Percentiles rank a stretch among this genome's conserved stretches.
phyloP scores from a whole-genome alignment of 2,113 vertebrate species.

The Neogobius melanostomus region DNA sequence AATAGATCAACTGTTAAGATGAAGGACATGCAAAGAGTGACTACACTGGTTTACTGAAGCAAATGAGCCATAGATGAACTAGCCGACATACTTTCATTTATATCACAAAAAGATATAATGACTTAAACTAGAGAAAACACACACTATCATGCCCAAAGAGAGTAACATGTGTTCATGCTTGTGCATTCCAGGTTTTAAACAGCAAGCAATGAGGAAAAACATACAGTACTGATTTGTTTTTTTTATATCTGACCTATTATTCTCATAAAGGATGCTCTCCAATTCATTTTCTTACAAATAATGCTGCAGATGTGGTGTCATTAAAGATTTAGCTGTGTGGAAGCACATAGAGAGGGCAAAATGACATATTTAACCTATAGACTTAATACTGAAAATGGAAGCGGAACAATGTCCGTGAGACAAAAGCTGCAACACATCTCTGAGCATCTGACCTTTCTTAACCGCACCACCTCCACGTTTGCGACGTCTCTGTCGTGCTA shows the following conservation, averaged over 20 bases:
- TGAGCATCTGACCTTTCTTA: conserved; percentile 91
- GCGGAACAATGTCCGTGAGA: conserved; percentile 31
- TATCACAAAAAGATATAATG: conserved; percentile 27
- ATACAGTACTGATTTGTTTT: background rate
- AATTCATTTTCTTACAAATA: conserved; percentile 9
- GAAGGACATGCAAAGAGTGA: conserved; percentile 48
- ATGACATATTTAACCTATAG: conserved; percentile 45
- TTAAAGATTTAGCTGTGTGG: conserved; percentile 38
- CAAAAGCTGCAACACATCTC: conserved; percentile 25
- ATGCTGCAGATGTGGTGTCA: conserved; percentile 23
- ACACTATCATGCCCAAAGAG: conserved; percentile 42
- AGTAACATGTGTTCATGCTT: conserved; percentile 56
- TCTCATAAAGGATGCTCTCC: conserved; percentile 6
- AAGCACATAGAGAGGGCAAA: conserved; percentile 53
- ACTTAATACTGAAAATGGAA: conserved; percentile 40
- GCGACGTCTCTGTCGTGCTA: conserved; percentile 83
- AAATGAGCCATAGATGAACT: conserved; percentile 17
- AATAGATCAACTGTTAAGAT: conserved; percentile 40
- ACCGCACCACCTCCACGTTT: conserved; percentile 85
- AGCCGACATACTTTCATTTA: conserved; percentile 15
- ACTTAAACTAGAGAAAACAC: conserved; percentile 51
- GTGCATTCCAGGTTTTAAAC: conserved; percentile 52
- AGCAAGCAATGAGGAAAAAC: conserved; percentile 59
- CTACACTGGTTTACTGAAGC: conserved; percentile 21
- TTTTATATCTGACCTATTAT: background rate